Evolutionary conservation across 2,888 invertebrate species (phyloP).

Genomic region (Caenorhabditis afra): DNA sequence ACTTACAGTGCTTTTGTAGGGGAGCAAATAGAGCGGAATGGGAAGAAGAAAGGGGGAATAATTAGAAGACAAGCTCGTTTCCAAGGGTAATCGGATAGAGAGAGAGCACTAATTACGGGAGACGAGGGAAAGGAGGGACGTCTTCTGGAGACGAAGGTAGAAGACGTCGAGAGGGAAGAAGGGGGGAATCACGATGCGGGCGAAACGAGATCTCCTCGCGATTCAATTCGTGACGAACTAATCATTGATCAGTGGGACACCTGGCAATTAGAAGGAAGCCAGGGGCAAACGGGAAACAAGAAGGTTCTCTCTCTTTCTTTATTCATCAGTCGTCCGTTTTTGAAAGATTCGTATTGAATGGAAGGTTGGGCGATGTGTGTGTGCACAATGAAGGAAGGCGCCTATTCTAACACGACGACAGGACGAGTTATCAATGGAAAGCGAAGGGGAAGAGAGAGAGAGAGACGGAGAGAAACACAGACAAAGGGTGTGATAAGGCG

Average conservation of each 20-base stretch:
- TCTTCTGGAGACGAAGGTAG: no score
- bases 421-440: slow-evolving; percentile 22
- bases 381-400: neutral
- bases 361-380: neutral
- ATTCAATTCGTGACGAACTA: neutral
- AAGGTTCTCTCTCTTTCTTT: slow-evolving; percentile 5
- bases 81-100: no score
- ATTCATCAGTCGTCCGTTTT: neutral
- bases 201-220: neutral
- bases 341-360: neutral
- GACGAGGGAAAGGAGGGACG: no score
- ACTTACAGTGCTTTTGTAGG: slow-evolving; percentile 58
- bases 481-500: slow-evolving; percentile 17
- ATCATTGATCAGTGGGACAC: slow-evolving; percentile 3
- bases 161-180: slow-evolving; percentile 2
- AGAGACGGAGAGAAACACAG: slow-evolving; percentile 3
- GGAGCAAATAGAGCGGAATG: slow-evolving; percentile 26
- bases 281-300: neutral
- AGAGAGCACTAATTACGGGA: no score
- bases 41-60: neutral
- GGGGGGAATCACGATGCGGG: neutral
- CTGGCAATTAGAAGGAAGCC: neutral
- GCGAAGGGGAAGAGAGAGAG: slow-evolving; percentile 4
- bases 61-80: neutral
- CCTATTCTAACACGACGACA: slow-evolving; percentile 25